phyloP scores from a whole-genome alignment of 1,140 invertebrate species.

The Myzus persicae region DNA sequence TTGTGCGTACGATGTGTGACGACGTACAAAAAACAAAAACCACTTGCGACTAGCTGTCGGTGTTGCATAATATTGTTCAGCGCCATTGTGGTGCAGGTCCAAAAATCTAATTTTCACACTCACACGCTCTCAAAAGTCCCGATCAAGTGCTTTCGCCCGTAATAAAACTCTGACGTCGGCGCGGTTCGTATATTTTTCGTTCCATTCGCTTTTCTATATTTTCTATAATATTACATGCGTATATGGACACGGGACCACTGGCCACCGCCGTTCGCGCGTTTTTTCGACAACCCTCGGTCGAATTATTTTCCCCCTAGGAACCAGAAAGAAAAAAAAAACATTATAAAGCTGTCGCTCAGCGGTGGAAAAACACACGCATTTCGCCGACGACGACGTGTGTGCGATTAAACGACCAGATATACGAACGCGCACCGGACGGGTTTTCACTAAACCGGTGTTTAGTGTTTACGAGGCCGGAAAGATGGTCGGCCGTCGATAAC shows the following conservation, averaged over 20 bases:
- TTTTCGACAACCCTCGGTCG: not conserved
- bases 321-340: not conserved
- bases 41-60: not conserved
- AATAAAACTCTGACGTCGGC: not conserved
- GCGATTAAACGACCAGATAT: slow-evolving; percentile 52
- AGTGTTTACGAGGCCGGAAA: slow-evolving; percentile 53
- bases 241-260: not conserved
- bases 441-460: slow-evolving; percentile 58
- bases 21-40: not conserved
- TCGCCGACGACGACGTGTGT: slow-evolving; percentile 35
- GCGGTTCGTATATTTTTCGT: not conserved
- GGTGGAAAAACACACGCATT: slow-evolving; percentile 5
- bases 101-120: not conserved
- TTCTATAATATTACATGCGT: not conserved
- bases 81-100: not conserved
- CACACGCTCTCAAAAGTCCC: not conserved
- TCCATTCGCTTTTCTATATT: not conserved
- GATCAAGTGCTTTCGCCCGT: slow-evolving; percentile 10
- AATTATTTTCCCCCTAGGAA: not conserved
- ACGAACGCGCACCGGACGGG: slow-evolving; percentile 45
- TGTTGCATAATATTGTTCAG: not conserved
- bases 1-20: too few species aligned
- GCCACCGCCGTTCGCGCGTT: not conserved
- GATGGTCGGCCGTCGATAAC: slow-evolving; percentile 45
- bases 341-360: slow-evolving; percentile 7